Percentiles rank a stretch among this genome's conserved stretches.
Evolutionary conservation across 2,113 vertebrate genomes (phyloP).

Genomic region (Piaya cayana): DNA sequence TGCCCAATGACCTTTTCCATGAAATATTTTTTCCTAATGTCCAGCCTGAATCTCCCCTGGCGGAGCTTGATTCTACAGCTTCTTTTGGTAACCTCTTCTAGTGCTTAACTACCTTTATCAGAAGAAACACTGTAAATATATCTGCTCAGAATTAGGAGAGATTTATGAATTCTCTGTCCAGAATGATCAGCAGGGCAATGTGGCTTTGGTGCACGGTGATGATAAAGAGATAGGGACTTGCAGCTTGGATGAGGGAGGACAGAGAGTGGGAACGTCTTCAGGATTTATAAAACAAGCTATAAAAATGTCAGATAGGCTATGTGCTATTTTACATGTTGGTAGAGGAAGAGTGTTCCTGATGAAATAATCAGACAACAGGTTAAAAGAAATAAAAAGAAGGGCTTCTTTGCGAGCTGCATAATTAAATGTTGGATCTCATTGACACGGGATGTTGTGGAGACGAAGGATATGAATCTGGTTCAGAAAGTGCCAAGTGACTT

Average conservation of each 20-base stretch:
- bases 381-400: slow-evolving; percentile 20
- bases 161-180: background rate
- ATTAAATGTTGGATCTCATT: background rate
- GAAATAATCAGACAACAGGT: background rate
- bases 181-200: background rate
- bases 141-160: background rate
- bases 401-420: background rate
- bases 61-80: background rate
- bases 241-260: background rate
- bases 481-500: background rate
- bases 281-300: slow-evolving; percentile 7
- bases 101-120: background rate
- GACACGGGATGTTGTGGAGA: background rate
- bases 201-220: background rate
- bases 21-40: too few species aligned
- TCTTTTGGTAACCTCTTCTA: background rate
- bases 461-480: background rate
- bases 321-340: background rate
- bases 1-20: too few species aligned
- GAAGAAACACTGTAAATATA: background rate
- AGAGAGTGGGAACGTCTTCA: background rate
- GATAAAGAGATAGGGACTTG: background rate
- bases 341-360: background rate
- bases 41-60: too few species aligned
- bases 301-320: background rate